These are phyloP conservation scores for Dryobota labecula DNA, from an alignment of 2,888 invertebrate genomes.

Conservation along the genomic window DNA sequence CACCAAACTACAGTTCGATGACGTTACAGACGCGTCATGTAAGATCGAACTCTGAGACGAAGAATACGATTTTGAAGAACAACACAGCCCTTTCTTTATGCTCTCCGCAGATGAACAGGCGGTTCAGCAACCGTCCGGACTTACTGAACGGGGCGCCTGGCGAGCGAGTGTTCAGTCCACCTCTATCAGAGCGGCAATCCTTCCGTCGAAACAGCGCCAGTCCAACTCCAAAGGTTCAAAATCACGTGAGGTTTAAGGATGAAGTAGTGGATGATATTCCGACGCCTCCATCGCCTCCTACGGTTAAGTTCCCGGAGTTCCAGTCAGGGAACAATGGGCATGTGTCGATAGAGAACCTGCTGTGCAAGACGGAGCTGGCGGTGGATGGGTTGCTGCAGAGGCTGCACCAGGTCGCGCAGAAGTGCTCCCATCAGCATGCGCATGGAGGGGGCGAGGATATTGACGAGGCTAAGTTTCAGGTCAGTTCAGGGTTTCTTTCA, in stretches of 20 bases:
- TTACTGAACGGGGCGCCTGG: constrained; percentile 85
- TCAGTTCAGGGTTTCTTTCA: constrained; percentile 69
- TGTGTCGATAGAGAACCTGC: constrained; percentile 90
- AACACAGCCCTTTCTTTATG: constrained; percentile 87
- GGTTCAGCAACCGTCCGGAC: constrained; percentile 86
- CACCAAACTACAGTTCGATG: constrained; percentile 84
- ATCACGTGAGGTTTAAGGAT: constrained; percentile 88
- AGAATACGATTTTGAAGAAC: constrained; percentile 86
- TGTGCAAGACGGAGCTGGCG: constrained; percentile 93
- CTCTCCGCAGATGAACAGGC: constrained; percentile 90
- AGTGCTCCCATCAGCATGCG: constrained; percentile 93
- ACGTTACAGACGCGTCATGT: constrained; percentile 86
- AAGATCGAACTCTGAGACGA: constrained; percentile 87
- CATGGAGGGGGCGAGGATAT: constrained; percentile 94
- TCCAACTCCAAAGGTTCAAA: constrained; percentile 82
- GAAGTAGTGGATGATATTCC: constrained; percentile 86
- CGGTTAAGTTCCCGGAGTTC: constrained; percentile 83
- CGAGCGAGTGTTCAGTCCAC: constrained; percentile 84
- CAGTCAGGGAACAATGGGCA: constrained; percentile 89
- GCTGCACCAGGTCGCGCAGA: constrained; percentile 93
- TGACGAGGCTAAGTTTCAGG: constrained; percentile 94
- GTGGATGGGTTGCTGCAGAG: constrained; percentile 92
- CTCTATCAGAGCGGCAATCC: constrained; percentile 79
- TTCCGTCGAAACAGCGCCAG: constrained; percentile 79
- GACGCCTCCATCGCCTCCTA: constrained; percentile 87